phyloP scores from a whole-genome alignment of 2,113 vertebrate genomes.

The Bos taurus region DNA sequence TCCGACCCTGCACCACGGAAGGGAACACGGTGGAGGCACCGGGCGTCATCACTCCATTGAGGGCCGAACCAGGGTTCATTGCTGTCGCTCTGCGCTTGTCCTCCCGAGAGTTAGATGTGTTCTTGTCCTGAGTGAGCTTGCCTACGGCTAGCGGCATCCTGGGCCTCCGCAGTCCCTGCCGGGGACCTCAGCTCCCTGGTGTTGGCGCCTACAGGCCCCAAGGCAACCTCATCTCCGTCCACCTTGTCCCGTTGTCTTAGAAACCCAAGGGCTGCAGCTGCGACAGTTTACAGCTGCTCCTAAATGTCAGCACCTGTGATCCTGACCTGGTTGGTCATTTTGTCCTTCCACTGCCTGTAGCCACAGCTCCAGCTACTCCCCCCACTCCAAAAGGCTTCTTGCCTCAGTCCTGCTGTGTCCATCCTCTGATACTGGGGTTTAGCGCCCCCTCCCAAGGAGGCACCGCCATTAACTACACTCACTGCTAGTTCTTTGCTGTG shows the following conservation, averaged over 20 bases:
- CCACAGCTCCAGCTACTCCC: rapidly evolving
- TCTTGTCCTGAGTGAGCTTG: background rate
- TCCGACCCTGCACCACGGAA: background rate
- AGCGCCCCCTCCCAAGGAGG: background rate
- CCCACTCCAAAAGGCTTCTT: background rate
- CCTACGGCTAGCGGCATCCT: background rate
- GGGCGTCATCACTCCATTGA: background rate
- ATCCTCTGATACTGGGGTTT: background rate
- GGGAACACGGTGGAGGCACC: background rate
- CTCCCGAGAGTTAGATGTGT: rapidly evolving
- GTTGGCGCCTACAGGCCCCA: background rate
- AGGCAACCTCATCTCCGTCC: background rate
- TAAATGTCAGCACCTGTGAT: background rate
- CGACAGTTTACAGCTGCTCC: background rate
- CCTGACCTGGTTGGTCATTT: background rate
- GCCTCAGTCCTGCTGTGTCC: background rate
- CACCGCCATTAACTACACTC: background rate
- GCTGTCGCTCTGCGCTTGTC: background rate
- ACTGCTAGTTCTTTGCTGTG: background rate
- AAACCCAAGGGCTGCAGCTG: background rate
- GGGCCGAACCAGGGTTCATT: background rate
- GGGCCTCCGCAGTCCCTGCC: background rate
- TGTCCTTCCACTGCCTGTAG: background rate
- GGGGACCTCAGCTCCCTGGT: background rate
- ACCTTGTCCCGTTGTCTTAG: background rate